Evolutionary conservation across 2,888 invertebrate species (phyloP).

Genomic region (Cabera pusaria): DNA sequence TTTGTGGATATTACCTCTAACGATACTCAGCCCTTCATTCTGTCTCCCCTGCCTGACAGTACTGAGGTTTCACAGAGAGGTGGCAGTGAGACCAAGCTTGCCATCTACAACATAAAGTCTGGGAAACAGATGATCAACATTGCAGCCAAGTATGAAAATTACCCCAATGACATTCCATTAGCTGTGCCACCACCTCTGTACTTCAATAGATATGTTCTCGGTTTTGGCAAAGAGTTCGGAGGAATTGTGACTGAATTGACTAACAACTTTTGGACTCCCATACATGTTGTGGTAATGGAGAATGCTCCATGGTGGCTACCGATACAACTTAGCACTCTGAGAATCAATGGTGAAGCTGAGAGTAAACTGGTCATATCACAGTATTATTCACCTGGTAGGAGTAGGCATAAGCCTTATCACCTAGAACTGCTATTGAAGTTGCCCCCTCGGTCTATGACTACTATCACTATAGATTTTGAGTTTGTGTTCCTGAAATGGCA

Average conservation of each 20-base stretch:
- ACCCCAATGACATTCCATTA: conserved; percentile 70
- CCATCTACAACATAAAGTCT: conserved; percentile 87
- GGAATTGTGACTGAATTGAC: conserved; percentile 93
- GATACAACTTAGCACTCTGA: conserved; percentile 94
- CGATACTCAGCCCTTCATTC: conserved; percentile 83
- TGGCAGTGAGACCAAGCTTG: conserved; percentile 86
- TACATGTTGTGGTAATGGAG: conserved; percentile 93
- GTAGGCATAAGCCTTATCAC: conserved; percentile 92
- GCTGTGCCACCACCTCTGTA: conserved; percentile 86
- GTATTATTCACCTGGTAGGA: conserved; percentile 89
- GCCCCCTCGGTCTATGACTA: conserved; percentile 91
- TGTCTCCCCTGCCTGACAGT: conserved; percentile 85
- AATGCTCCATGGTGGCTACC: conserved; percentile 96
- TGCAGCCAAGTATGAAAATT: conserved; percentile 81
- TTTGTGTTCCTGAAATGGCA: conserved; percentile 99
- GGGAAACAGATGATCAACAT: conserved; percentile 86
- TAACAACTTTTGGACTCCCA: conserved; percentile 89
- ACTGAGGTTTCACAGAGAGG: conserved; percentile 86
- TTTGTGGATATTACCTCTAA: conserved; percentile 91
- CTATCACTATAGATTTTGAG: conserved; percentile 94
- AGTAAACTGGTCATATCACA: conserved; percentile 82
- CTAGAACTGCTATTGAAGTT: conserved; percentile 92
- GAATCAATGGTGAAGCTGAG: conserved; percentile 85
- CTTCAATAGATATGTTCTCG: conserved; percentile 92
- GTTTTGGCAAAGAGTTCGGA: conserved; percentile 96